These are phyloP conservation scores for Entomyzon cyanotis DNA, from an alignment of 2,113 vertebrate species.

Conservation along the genomic window DNA sequence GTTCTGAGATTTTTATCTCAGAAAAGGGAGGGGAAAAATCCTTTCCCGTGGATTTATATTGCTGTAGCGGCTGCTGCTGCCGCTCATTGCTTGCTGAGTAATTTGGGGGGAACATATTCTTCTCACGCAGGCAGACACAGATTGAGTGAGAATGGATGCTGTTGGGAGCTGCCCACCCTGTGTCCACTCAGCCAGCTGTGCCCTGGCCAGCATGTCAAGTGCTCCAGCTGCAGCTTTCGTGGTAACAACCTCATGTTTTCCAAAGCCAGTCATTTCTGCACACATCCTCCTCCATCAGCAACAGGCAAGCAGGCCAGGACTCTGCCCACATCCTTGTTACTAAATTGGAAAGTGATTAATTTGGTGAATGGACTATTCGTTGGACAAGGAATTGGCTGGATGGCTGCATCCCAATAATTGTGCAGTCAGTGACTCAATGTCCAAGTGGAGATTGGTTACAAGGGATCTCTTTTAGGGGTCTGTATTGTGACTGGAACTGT, in stretches of 20 bases:
- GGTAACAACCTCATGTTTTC: neutral
- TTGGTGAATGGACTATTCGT: fast-evolving
- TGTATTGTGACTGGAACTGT: fast-evolving
- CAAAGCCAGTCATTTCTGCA: neutral
- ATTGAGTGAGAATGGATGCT: neutral
- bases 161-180: neutral
- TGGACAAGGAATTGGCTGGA: neutral
- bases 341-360: neutral
- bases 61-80: neutral
- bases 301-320: neutral
- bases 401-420: neutral
- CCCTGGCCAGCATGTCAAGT: neutral
- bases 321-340: neutral
- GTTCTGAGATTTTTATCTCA: constrained; percentile 21
- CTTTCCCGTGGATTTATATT: neutral
- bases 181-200: fast-evolving
- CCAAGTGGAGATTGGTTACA: neutral
- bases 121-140: neutral
- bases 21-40: neutral
- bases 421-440: neutral
- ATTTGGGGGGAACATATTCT: neutral
- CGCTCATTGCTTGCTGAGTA: neutral
- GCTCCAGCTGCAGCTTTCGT: neutral
- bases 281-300: neutral
- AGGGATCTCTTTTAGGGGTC: neutral